Percentiles rank a stretch among this genome's conserved stretches.
Conservation (phyloP, 1,140 invertebrate genomes). For the Aphis craccivora region DNA sequence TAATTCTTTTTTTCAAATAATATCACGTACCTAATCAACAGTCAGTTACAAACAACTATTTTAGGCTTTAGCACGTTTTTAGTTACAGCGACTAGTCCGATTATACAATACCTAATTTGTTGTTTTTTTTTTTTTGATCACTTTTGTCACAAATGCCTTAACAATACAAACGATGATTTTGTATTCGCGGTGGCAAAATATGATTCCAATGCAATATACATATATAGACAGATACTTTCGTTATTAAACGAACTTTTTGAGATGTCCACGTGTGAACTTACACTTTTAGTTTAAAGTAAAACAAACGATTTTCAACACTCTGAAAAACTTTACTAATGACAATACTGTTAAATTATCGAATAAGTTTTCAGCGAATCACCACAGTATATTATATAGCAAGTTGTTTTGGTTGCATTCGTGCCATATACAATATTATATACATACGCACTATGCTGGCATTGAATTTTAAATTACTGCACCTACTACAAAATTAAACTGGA, state of each 20-base stretch:
- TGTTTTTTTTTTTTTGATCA: too few species aligned
- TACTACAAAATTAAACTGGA: neutral
- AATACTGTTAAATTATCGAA: neutral
- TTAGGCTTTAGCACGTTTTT: too few species aligned
- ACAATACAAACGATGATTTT: too few species aligned
- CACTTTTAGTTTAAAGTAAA: slow-evolving; percentile 6
- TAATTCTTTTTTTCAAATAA: neutral
- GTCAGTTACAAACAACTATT: too few species aligned
- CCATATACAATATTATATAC: neutral
- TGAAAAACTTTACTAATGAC: neutral
- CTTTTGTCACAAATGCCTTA: too few species aligned
- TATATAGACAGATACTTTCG: neutral
- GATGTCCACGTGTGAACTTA: neutral
- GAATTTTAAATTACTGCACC: slow-evolving; percentile 9
- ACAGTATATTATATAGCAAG: neutral
- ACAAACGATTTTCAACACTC: neutral
- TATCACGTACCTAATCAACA: too few species aligned
- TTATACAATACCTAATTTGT: too few species aligned
- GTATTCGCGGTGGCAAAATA: neutral
- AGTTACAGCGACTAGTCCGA: too few species aligned
- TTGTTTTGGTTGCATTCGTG: neutral
- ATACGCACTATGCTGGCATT: neutral
- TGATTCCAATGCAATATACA: neutral
- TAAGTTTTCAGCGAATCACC: neutral
- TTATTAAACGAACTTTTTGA: neutral